Base-by-base conservation (phyloP, 2,888 invertebrate species). In the Oegoconia quadripuncta region DNA sequence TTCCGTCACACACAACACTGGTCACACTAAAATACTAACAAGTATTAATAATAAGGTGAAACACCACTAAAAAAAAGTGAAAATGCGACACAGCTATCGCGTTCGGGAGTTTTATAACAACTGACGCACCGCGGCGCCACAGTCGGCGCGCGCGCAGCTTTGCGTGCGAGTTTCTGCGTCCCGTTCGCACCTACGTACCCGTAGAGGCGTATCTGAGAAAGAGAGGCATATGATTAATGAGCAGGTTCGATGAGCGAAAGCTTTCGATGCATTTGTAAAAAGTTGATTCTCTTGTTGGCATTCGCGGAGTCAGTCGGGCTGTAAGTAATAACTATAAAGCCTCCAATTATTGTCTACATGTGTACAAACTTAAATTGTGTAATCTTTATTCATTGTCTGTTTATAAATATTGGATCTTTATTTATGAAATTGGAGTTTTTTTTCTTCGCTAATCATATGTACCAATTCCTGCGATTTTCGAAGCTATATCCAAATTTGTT, bases 81-180 rank as follows among this genome's bases (percentile, higher is more conserved):
- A 42, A 36, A 26, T 26, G 15, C 4, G 25, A 27, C 18, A 32
- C 23, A 14, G 13, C 22, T 26, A 31, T 26, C 42, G 32, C 41
- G 23, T 38, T 11, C 25, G 30, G 50, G 41, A 46, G 65, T 49
- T 70, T 63, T 42, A 32, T 50, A 41, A 17, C 40, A 46, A 76
- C 74, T 77, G 65, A 63, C 69, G 66, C 66, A 43, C 30, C 43
- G 61, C 50, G 61, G 61, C 60, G 60, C 61, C 50, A 55, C 51
- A 12, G 34, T 34, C 39, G 33, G 54, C 52, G 52, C 48, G 41
- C 50, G 49, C 59, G 54, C 51, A 59, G 50, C 50, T 49, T 47
- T 44, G 7, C 25, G 28, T 30, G 20, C 23, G 25, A 30, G 30
- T 12, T 9, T 14, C 30, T 7, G 36, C 23, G 33, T 50, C 54